These are phyloP conservation scores for Apis mellifera DNA, from an alignment of 1,140 invertebrate genomes.

Conservation along the genomic window DNA sequence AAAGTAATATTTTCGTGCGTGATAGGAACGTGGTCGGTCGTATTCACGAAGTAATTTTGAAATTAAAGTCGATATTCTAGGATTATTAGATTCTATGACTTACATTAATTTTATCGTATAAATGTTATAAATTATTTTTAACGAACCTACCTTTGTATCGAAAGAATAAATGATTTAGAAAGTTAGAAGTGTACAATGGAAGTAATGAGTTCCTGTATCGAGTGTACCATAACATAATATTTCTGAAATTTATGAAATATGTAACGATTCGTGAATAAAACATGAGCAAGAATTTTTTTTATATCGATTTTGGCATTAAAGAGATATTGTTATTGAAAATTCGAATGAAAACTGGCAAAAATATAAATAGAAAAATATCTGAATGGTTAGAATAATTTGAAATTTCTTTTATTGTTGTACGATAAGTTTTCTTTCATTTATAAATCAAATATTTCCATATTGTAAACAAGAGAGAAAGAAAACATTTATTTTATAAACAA, in stretches of 20 bases:
- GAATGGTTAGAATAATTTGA: not conserved
- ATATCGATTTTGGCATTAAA: too few relatives aligned
- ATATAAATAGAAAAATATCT: not conserved
- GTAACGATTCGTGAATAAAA: not conserved
- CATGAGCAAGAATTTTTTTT: not conserved
- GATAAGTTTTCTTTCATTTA: not conserved
- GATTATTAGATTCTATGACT: too few relatives aligned
- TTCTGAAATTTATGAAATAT: not conserved
- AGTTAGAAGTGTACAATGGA: not conserved
- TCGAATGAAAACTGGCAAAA: slow-evolving; percentile 13
- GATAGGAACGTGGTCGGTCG: not conserved
- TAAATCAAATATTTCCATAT: not conserved
- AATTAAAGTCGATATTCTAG: too few relatives aligned
- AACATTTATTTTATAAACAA: slow-evolving; percentile 4
- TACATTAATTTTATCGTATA: too few relatives aligned
- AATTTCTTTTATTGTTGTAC: not conserved
- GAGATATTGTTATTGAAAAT: slow-evolving; percentile 13
- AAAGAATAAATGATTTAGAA: not conserved
- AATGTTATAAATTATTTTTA: too few relatives aligned
- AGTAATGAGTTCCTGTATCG: not conserved
- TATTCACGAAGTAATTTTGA: too few relatives aligned
- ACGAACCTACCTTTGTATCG: not conserved
- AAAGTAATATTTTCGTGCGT: slow-evolving; percentile 27
- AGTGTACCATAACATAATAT: not conserved
- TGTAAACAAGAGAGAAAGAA: too few relatives aligned